Base-by-base conservation (phyloP, 2,797 vertebrate species). In the Smutsia temminckii region DNA sequence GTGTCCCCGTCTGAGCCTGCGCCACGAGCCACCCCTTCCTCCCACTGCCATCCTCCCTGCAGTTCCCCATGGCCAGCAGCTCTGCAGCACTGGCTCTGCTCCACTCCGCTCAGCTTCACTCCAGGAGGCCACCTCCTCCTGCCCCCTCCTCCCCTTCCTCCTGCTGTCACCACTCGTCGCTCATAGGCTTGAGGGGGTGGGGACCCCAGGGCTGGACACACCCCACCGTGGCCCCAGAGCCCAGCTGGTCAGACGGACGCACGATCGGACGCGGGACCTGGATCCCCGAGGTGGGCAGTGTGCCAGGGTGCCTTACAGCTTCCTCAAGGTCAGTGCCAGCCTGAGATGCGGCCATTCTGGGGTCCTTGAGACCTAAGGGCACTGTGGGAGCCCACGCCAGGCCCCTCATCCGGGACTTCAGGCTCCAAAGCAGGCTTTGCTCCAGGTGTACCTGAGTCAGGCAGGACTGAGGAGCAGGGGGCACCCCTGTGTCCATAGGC, bases 251-350 rank as follows among this genome's bases (percentile, higher is more conserved):
- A 9, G 92, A 95, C 87, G 55, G 96, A 97, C 89, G 51, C 59
- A 91, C 92, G 0, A 90, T 94, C 46, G 83, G 95, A 97, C 92
- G 0, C 95, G 91, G 83, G 93, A 97, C 88, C 85, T 78, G 14
- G 95, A 97, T 81, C 81, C 94, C 89, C 0, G 34, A 95, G 72
- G 96, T 91, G 97, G 97, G 97, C 97, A 93, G 95, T 63, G 89
- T 90, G 97, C 97, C 97, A 97, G 95, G 96, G 93, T 55, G 79
- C 92, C 96, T 95, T 13, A 7, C 69, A 84, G 90, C 83, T 89
- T 89, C 94, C 83, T 97, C 97, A 98, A 98, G 98, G 98, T 98
- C 97, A 98, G 98, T 98, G 89, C 34, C 1, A 42, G 92, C 81
- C 12, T 12, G 89, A 80, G 55, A 63, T 57, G 32, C 75, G 68